These are phyloP conservation scores for Poecilia gillii DNA, from an alignment of 2,797 vertebrate genomes.

Conservation along the genomic window DNA sequence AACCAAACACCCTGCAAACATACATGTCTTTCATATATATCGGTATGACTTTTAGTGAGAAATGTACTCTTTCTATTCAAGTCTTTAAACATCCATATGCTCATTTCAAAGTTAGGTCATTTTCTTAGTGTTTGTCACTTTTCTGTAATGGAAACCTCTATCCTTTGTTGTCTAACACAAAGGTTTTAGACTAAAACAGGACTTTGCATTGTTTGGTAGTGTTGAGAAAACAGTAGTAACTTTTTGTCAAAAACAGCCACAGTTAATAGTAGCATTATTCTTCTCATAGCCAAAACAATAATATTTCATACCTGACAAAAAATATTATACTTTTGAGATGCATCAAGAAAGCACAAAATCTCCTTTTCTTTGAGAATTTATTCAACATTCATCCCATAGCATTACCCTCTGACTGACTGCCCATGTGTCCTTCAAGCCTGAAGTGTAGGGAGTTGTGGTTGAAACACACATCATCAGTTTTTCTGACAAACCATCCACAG, in stretches of 20 bases:
- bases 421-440: neutral
- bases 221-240: no score
- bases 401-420: neutral
- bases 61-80: neutral
- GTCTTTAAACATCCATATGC: neutral
- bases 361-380: neutral
- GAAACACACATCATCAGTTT: neutral
- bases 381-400: neutral
- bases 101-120: neutral
- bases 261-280: neutral
- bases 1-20: slow-evolving; percentile 10
- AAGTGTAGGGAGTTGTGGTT: neutral
- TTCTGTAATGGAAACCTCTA: neutral
- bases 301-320: neutral
- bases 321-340: neutral
- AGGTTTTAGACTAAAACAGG: neutral
- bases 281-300: neutral
- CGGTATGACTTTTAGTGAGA: neutral
- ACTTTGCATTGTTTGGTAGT: neutral
- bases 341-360: neutral
- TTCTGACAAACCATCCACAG: neutral
- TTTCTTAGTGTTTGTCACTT: neutral
- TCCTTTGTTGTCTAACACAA: neutral
- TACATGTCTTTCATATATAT: neutral
- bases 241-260: neutral